Base-by-base conservation (phyloP, 2,797 vertebrate genomes). In the Phalloptychus januarius region DNA sequence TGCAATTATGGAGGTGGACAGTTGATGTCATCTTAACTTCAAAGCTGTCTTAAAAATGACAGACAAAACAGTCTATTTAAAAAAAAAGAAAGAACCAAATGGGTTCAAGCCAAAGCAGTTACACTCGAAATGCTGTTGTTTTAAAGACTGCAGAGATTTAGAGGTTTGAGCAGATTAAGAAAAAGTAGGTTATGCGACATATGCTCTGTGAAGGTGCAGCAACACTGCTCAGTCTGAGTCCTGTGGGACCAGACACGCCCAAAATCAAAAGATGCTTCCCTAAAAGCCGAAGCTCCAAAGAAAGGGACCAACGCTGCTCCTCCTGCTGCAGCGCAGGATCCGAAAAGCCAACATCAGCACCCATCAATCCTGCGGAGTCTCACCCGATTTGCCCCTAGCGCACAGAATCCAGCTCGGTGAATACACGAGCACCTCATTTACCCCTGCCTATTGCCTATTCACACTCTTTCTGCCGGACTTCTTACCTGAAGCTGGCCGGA, bases 401-500 rank as follows among this genome's bases (percentile, higher is more conserved):
- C 58, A 15, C 71, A 61, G 45, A 58, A 75, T 48, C 38, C 28
- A 31, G 61, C 58, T 54, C 54, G 8, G 42, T 40, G 7, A 28
- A 13, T 40, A 31, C 48, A 28, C 73, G 7, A 44, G 7, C 63
- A 28, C 56, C 15, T 54, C 69, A 56, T 38, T 58, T 42, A 25
- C 5, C 25, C 7, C 33, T n/a, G n/a, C n/a, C n/a, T n/a, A n/a
- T n/a, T n/a, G n/a, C n/a, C n/a, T 1, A 28, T 16, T 25, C 20
- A 67, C 18, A 5, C 20, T 13, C 63, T 23, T 20, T 1, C 71
- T 38, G 36, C 74, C 20, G 48, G 56, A 6, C 52, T n/a, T 74
- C 89, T 80, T 90, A 94, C 93, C 93, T 93, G 86, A 89, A 89
- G 79, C 84, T 83, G 75, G 87, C 81, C 61, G 93, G 85, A 52